Percentiles rank a stretch among this genome's conserved stretches.
Evolutionary conservation across 92 coral and sea anemone genomes (phyloP).

Genomic region (Siderastrea radians): DNA sequence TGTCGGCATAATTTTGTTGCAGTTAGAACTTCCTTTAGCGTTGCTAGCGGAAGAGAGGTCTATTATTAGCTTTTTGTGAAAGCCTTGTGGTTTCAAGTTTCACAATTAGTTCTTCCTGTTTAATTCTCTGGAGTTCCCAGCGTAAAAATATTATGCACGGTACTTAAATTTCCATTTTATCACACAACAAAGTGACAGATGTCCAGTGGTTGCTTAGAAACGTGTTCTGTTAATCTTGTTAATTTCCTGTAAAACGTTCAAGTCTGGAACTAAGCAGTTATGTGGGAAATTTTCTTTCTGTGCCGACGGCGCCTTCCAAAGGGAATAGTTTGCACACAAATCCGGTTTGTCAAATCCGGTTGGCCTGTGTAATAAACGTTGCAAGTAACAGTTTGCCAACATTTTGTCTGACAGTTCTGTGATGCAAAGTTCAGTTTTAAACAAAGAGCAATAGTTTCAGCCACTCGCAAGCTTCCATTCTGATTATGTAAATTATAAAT

Average conservation of each 20-base stretch:
- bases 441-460: neutral
- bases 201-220: neutral
- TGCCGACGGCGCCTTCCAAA: no score
- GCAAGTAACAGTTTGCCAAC: no score
- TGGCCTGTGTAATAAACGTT: no score
- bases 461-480: neutral
- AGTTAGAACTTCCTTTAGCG: slow-evolving; percentile 33
- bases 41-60: neutral
- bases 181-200: neutral
- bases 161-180: neutral
- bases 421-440: no score
- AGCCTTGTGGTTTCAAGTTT: slow-evolving; percentile 10
- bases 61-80: neutral
- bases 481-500: neutral
- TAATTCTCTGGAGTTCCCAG: neutral
- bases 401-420: no score
- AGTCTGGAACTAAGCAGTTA: neutral
- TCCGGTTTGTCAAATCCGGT: no score
- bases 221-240: neutral
- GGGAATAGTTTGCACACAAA: no score
- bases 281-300: no score
- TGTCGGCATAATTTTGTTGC: neutral
- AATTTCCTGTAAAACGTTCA: neutral
- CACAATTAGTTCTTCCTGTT: slow-evolving; percentile 23
- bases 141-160: no score